A percentile compares a stretch with the other conserved stretches of the same genome.
Conservation (phyloP, 2,888 invertebrate genomes). For the Andrena haemorrhoa region DNA sequence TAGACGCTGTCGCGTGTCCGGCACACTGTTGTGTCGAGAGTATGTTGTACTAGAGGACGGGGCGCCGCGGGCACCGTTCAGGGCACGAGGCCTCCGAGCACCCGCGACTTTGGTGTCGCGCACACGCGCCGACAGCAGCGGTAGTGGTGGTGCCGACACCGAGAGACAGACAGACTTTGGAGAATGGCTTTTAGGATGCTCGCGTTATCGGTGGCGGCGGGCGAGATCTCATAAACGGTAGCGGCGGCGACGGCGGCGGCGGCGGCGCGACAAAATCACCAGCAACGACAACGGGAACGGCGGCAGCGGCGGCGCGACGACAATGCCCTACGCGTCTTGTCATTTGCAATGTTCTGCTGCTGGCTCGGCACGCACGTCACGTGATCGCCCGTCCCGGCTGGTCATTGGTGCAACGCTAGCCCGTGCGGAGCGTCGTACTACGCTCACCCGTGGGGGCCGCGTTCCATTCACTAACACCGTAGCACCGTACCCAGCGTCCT, state of each 20-base stretch:
- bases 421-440: constrained; percentile 76
- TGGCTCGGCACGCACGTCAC: constrained; percentile 80
- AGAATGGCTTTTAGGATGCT: constrained; percentile 31
- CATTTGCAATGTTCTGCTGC: constrained; percentile 82
- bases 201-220: constrained; percentile 50
- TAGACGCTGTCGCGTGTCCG: constrained; percentile 25
- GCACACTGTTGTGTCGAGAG: constrained; percentile 33
- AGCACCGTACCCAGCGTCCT: constrained; percentile 76
- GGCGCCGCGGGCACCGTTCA: constrained; percentile 68
- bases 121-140: constrained; percentile 68
- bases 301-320: constrained; percentile 70
- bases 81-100: constrained; percentile 72
- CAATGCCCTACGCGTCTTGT: constrained; percentile 82
- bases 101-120: constrained; percentile 66
- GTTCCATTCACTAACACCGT: constrained; percentile 83
- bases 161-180: constrained; percentile 47
- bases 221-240: constrained; percentile 51
- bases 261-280: constrained; percentile 48
- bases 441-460: constrained; percentile 79
- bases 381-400: constrained; percentile 75
- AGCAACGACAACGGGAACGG: constrained; percentile 54
- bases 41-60: constrained; percentile 57
- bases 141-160: constrained; percentile 53
- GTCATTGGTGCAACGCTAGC: constrained; percentile 74
- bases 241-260: constrained; percentile 36